Evolutionary conservation across 2,888 invertebrate genomes (phyloP).

Genomic region (Zaprionus lineosus): DNA sequence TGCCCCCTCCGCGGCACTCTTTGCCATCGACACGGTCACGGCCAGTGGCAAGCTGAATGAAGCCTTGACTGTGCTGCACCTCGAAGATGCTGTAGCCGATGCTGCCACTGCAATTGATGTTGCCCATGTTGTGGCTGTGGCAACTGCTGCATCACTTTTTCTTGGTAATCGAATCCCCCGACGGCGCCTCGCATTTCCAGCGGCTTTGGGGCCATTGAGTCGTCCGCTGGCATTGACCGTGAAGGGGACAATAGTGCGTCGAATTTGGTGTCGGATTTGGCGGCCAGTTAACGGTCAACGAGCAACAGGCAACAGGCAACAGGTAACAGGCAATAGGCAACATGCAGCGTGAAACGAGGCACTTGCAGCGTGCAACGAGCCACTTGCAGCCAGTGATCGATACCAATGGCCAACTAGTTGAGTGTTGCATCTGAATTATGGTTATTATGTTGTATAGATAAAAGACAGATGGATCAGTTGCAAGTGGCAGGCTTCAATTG

Average conservation of each 20-base stretch:
- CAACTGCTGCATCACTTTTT: constrained; percentile 26
- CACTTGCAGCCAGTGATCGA: constrained; percentile 7
- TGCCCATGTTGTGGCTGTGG: constrained; percentile 10
- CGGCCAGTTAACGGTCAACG: constrained; percentile 4
- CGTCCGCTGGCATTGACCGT: constrained; percentile 48
- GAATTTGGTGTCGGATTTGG: constrained; percentile 35
- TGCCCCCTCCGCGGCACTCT: constrained; percentile 5
- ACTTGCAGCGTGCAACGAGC: too few relatives aligned
- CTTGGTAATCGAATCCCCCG: constrained; percentile 48
- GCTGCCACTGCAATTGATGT: constrained; percentile 3
- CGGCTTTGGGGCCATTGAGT: constrained; percentile 56
- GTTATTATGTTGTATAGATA: constrained; percentile 42
- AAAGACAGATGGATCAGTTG: constrained; percentile 11
- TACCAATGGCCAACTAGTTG: background rate
- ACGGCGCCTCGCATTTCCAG: constrained; percentile 61
- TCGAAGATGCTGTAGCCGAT: constrained; percentile 8
- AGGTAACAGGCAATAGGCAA: background rate
- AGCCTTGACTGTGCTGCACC: constrained; percentile 24
- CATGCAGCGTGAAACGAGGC: too few relatives aligned
- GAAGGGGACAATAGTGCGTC: constrained; percentile 41
- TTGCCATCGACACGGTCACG: constrained; percentile 48
- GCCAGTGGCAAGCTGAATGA: constrained; percentile 30
- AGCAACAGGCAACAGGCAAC: background rate
- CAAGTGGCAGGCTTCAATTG: constrained; percentile 19
- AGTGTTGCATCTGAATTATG: constrained; percentile 44